phyloP scores from a whole-genome alignment of 2,888 invertebrate species.

The Notodonta ziczac region DNA sequence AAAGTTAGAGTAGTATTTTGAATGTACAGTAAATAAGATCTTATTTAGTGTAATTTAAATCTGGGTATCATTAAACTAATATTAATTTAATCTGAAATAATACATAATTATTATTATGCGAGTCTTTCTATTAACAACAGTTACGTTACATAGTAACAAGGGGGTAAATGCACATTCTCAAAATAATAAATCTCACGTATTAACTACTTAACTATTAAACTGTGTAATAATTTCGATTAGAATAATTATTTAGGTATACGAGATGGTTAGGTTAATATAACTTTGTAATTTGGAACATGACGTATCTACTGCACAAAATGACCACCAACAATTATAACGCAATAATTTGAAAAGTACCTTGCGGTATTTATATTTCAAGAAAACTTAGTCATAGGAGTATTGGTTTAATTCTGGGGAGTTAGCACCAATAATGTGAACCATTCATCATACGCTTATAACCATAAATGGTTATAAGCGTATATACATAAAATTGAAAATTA shows the following conservation, averaged over 20 bases:
- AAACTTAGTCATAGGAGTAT: neutral
- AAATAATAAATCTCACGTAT: conserved; percentile 65
- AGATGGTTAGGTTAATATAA: conserved; percentile 37
- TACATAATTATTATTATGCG: conserved; percentile 32
- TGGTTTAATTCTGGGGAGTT: conserved; percentile 7
- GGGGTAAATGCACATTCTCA: conserved; percentile 76
- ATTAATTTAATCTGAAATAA: no score
- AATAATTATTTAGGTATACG: conserved; percentile 35
- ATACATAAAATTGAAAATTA: no score
- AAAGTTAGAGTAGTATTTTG: neutral
- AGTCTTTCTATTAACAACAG: conserved; percentile 50
- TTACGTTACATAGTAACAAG: conserved; percentile 61
- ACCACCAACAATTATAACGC: conserved; percentile 47
- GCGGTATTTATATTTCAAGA: no score
- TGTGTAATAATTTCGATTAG: conserved; percentile 33
- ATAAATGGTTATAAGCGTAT: no score
- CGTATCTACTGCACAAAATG: conserved; percentile 62
- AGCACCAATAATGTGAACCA: conserved; percentile 5
- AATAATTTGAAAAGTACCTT: no score
- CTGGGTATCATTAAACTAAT: neutral
- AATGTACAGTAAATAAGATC: neutral
- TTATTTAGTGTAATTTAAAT: conserved; percentile 7
- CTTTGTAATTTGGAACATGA: conserved; percentile 41
- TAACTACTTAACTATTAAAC: conserved; percentile 42
- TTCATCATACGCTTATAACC: no score